phyloP scores from a whole-genome alignment of 2,113 vertebrate species.

The Oreochromis aureus region DNA sequence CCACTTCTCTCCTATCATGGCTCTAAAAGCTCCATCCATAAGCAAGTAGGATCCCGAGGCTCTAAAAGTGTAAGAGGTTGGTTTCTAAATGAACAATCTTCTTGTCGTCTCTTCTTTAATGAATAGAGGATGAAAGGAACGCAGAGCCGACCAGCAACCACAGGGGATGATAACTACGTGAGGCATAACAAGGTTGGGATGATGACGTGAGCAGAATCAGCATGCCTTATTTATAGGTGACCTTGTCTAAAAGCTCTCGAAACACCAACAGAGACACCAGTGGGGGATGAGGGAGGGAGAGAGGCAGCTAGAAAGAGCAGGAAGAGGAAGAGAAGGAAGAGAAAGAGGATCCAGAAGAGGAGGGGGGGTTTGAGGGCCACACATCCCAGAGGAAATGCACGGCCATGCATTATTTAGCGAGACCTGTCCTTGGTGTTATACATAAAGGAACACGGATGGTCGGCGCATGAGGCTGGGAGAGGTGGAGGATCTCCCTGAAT shows the following conservation, averaged over 20 bases:
- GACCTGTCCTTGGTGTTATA: slow-evolving; percentile 36
- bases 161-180: slow-evolving; percentile 28
- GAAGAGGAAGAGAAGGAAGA: not conserved
- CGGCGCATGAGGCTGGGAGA: not conserved
- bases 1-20: not conserved
- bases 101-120: slow-evolving; percentile 44
- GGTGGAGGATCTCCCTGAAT: slow-evolving; percentile 1
- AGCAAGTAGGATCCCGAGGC: slow-evolving; percentile 7
- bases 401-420: slow-evolving; percentile 56
- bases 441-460: slow-evolving; percentile 29
- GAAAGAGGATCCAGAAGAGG: not conserved
- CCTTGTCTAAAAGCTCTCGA: slow-evolving; percentile 68
- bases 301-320: not conserved
- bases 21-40: slow-evolving; percentile 38
- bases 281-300: not conserved
- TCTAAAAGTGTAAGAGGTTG: slow-evolving; percentile 21
- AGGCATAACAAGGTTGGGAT: slow-evolving; percentile 49
- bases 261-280: slow-evolving; percentile 25
- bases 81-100: slow-evolving; percentile 23
- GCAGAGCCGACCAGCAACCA: slow-evolving; percentile 8
- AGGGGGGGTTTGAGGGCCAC: not conserved
- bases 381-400: slow-evolving; percentile 29
- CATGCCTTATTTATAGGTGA: slow-evolving; percentile 71
- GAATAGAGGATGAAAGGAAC: slow-evolving; percentile 31
- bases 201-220: slow-evolving; percentile 60